Evolutionary conservation across 2,113 vertebrate genomes (phyloP).

Genomic region (Cheilinus undulatus): DNA sequence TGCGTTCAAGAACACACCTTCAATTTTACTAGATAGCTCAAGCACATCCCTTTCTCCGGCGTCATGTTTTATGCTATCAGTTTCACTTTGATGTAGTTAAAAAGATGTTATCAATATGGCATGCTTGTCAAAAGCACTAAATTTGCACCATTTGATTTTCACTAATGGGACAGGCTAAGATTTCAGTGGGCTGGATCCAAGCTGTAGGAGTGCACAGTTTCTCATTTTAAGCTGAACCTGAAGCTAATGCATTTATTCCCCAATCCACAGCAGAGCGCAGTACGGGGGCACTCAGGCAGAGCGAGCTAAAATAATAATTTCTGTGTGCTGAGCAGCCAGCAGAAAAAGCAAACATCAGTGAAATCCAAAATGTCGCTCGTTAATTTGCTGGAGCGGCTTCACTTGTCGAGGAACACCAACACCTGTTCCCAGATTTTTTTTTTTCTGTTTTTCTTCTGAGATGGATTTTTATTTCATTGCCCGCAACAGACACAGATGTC

Average conservation of each 20-base stretch:
- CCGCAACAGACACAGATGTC: conserved; percentile 73
- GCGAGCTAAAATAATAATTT: conserved; percentile 63
- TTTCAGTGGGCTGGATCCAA: conserved; percentile 20
- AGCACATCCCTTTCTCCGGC: not conserved
- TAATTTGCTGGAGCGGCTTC: conserved; percentile 74
- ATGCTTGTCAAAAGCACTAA: conserved; percentile 13
- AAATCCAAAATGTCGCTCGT: conserved; percentile 71
- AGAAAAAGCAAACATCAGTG: conserved; percentile 72
- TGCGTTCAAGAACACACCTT: conserved; percentile 25
- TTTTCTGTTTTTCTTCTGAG: conserved; percentile 19
- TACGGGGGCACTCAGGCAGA: conserved; percentile 32
- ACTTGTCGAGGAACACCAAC: conserved; percentile 62
- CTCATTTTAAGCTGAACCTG: conserved; percentile 35
- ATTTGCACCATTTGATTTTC: conserved; percentile 26
- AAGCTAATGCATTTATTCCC: conserved; percentile 59
- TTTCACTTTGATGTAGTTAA: conserved; percentile 24
- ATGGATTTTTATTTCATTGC: conserved; percentile 69
- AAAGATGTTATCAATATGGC: conserved; percentile 12
- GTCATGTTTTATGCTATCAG: conserved; percentile 15
- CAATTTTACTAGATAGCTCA: conserved; percentile 5
- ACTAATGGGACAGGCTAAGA: conserved; percentile 21
- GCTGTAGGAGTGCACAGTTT: conserved; percentile 13
- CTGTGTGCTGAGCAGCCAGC: conserved; percentile 52
- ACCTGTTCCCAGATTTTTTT: conserved; percentile 75
- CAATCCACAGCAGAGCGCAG: conserved; percentile 40